These are phyloP conservation scores for Melanostigma gelatinosum DNA, from an alignment of 2,113 vertebrate species.

Conservation along the genomic window DNA sequence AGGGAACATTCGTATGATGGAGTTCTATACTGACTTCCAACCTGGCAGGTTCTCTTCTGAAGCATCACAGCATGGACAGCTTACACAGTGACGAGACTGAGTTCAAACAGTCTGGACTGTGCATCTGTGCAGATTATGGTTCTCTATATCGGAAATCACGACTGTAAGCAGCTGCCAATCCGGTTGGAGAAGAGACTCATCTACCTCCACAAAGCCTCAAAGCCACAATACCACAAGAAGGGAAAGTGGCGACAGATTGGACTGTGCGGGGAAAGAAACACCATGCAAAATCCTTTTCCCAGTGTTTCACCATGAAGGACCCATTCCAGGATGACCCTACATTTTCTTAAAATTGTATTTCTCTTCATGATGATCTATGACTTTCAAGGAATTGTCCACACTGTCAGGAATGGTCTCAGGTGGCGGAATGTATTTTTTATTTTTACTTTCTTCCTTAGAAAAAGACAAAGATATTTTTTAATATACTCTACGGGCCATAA, in stretches of 20 bases:
- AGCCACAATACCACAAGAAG: conserved; percentile 5
- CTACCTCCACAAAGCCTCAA: conserved; percentile 11
- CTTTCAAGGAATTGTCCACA: neutral
- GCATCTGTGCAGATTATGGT: conserved; percentile 61
- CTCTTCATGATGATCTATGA: neutral
- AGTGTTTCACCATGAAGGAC: conserved; percentile 5
- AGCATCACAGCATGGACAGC: conserved; percentile 28
- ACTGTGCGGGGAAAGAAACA: neutral
- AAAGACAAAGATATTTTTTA: no score
- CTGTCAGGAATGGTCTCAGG: neutral
- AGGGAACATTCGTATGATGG: neutral
- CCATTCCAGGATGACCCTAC: neutral
- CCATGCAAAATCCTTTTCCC: conserved; percentile 17
- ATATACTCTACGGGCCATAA: no score
- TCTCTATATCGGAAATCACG: conserved; percentile 13
- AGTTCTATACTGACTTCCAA: conserved; percentile 21
- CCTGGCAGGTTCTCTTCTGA: conserved; percentile 23
- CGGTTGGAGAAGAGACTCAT: conserved; percentile 45
- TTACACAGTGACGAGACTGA: conserved; percentile 37
- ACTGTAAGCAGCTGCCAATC: conserved; percentile 55
- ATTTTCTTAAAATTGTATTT: neutral
- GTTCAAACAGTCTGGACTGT: conserved; percentile 55
- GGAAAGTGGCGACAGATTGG: conserved; percentile 34
- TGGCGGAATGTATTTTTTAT: neutral
- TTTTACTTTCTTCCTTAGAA: no score